Conservation (phyloP, 2,113 vertebrate genomes). For the Pan paniscus region DNA sequence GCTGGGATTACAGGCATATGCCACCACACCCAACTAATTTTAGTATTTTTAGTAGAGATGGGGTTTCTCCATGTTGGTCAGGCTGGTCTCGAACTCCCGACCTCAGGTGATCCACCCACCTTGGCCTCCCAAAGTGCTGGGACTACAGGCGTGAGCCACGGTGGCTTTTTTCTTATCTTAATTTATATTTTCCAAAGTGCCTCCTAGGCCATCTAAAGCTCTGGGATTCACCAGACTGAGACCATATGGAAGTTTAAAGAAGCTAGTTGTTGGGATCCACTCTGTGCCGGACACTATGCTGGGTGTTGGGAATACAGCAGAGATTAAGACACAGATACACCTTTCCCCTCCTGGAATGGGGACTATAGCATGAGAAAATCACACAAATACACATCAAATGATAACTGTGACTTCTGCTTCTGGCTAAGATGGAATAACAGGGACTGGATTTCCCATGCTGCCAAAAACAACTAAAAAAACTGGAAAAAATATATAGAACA, state of each 20-base stretch:
- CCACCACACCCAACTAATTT: no score
- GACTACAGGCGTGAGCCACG: no score
- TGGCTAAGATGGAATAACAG: background rate
- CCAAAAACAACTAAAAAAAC: background rate
- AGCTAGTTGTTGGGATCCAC: background rate
- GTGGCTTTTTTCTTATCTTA: background rate
- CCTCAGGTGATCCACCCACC: no score
- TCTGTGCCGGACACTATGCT: background rate
- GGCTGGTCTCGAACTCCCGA: no score
- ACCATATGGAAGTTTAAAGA: background rate
- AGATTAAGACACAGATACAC: background rate
- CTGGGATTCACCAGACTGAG: background rate
- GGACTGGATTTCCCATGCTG: background rate
- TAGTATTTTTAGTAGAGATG: no score
- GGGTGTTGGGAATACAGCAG: no score
- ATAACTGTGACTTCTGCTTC: background rate
- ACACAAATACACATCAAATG: rapidly evolving
- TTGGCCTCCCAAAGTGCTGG: no score
- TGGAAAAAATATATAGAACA: background rate
- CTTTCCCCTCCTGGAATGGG: background rate
- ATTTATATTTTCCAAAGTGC: background rate
- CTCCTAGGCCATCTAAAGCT: background rate
- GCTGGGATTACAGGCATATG: no score
- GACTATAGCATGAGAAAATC: background rate
- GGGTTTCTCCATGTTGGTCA: no score